phyloP scores from a whole-genome alignment of 2,113 vertebrate species.

The Mus musculus region DNA sequence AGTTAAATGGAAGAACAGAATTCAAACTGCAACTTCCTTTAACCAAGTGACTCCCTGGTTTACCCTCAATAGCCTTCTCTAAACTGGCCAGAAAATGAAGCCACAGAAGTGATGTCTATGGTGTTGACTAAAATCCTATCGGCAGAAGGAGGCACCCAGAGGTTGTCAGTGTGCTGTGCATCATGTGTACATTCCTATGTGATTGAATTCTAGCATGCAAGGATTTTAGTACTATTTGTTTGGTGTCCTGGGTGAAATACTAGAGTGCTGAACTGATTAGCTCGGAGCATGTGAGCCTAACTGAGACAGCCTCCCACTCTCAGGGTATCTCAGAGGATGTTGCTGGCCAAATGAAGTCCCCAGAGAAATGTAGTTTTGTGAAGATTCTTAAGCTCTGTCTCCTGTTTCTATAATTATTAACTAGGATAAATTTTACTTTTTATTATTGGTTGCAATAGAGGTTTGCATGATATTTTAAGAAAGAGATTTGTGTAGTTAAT shows the following conservation, averaged over 20 bases:
- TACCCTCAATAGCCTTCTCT: neutral
- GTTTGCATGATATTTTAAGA: neutral
- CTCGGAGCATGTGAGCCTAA: neutral
- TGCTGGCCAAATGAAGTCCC: neutral
- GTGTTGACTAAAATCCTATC: neutral
- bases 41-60: neutral
- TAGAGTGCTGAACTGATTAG: neutral
- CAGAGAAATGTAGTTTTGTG: neutral
- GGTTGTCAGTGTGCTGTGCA: neutral
- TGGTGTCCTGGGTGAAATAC: neutral
- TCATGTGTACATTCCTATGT: accelerated
- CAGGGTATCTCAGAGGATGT: neutral
- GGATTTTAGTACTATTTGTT: neutral
- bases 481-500: neutral
- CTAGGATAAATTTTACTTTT: neutral
- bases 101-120: neutral
- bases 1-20: neutral
- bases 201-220: neutral
- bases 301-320: neutral
- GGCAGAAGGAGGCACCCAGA: neutral
- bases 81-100: neutral
- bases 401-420: neutral
- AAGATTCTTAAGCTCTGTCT: neutral
- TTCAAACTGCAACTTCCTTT: neutral
- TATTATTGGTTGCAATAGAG: neutral